Base-by-base conservation (phyloP, 2,113 vertebrate genomes). In the Myocastor coypus region DNA sequence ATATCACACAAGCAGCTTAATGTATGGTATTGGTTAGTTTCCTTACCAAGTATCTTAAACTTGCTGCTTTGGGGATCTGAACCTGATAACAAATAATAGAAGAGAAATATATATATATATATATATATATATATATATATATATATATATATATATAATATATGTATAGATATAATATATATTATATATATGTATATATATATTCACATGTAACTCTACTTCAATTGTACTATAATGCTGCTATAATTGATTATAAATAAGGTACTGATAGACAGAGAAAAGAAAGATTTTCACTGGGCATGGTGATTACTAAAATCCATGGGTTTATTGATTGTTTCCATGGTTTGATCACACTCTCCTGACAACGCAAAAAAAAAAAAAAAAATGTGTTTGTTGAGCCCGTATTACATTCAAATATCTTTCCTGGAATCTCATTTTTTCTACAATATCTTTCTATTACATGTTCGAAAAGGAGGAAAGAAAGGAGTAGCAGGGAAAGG, bases 401-500 rank as follows among this genome's bases (percentile, higher is more conserved):
- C 46, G 83, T 89, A 66, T 32, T 14, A n/a, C 7, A 40, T 32
- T 37, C 34, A 78, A 24, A 55, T 46, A 2, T 83, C 61, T 78
- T 77, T 64, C 50, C 57, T 52, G 84, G 17, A 7, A 83, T 55
- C 13, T 4, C 22, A 50, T 34, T 59, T 11, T 85, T 46, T 81
- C 40, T 46, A 26, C 2, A 77, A 69, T 69, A 87, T 16, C n/a
- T 16, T 4, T 75, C 22, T 68, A 68, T 30, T 26, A 61, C 26
- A 75, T 83, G 30, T 61, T 80, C 77, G 55, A 68, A n/a, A 37
- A 14, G 50, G 8, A 61, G 14, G n/a, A n/a, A n/a, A n/a, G 12
- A 42, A n/a, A 19, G 0, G 8, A 2, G 30, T 6, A 73, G 22
- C 52, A 1, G 19, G 6, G 7, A 3, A 0, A 0, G 32, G n/a